These are phyloP conservation scores for Cheirogaleus medius DNA, from an alignment of 2,113 vertebrate species.

Conservation along the genomic window DNA sequence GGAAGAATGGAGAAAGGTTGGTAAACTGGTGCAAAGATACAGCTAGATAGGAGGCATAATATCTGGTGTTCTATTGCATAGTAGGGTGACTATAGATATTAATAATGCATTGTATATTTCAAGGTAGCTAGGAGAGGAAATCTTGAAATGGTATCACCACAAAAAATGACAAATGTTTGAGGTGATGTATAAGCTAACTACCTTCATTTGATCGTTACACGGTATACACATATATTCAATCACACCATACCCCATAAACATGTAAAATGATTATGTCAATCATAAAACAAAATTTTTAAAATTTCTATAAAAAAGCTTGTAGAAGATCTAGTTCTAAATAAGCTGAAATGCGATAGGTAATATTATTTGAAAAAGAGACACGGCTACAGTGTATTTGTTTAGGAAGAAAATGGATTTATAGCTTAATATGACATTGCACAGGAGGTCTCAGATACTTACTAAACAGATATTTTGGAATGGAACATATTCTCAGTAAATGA, in stretches of 20 bases:
- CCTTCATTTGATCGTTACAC: not conserved
- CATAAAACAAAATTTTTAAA: not conserved
- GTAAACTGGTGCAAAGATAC: not conserved
- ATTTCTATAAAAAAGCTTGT: not conserved
- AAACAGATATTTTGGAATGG: conserved; percentile 52
- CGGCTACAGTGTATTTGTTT: conserved; percentile 44
- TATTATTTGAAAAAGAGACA: not conserved
- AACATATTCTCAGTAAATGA: not conserved
- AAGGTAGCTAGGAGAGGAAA: not conserved
- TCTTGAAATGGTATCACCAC: not conserved
- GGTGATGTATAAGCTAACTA: not conserved
- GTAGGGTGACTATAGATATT: not conserved
- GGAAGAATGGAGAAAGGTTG: not conserved
- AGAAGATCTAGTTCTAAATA: not conserved
- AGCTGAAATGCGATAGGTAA: not conserved
- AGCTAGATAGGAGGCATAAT: not conserved
- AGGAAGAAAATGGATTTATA: conserved; percentile 43
- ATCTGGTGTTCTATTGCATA: not conserved
- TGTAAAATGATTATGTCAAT: not conserved
- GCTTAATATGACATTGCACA: conserved; percentile 50
- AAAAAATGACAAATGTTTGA: not conserved
- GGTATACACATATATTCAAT: not conserved
- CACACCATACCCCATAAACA: not conserved
- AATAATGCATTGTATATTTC: not conserved
- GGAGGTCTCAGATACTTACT: not conserved